phyloP scores from a whole-genome alignment of 30 jellyfish, hydroid and myxozoan species.

The Aurelia sp. region DNA sequence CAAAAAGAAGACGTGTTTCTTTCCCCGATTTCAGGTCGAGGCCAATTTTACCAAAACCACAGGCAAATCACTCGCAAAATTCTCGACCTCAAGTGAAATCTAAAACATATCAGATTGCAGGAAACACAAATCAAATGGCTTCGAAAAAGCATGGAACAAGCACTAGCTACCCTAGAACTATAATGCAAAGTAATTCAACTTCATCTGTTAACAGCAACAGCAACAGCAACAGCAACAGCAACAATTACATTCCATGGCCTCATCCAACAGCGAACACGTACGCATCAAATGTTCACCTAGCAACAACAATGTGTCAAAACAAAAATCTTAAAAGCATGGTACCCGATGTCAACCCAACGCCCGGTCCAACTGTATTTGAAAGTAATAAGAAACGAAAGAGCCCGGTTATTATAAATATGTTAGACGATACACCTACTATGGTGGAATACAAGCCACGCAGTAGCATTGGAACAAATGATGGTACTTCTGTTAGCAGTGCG shows the following conservation, averaged over 20 bases:
- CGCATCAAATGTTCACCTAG: neutral
- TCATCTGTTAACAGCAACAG: neutral
- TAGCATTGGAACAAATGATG: neutral
- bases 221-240: neutral
- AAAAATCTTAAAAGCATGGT: neutral
- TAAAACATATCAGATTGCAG: neutral
- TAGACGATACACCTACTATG: neutral
- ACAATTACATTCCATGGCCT: neutral
- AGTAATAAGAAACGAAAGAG: too few species aligned
- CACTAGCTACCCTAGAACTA: neutral
- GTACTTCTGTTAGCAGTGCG: neutral
- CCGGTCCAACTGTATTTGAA: too few species aligned
- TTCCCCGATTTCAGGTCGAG: slow-evolving; percentile 50
- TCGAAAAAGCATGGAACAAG: neutral
- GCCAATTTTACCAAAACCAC: slow-evolving; percentile 1
- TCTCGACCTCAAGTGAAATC: neutral
- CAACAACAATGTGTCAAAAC: neutral
- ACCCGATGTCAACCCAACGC: too few species aligned
- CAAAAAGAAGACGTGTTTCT: slow-evolving; percentile 8
- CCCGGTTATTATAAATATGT: too few species aligned
- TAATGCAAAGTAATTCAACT: neutral
- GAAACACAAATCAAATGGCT: neutral
- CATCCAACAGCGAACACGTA: neutral
- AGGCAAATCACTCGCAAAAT: neutral
- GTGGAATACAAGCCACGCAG: neutral